A percentile compares a stretch with the other conserved stretches of the same genome.
Evolutionary conservation across 2,888 invertebrate genomes (phyloP).

Genomic region (Pterostichus madidus): DNA sequence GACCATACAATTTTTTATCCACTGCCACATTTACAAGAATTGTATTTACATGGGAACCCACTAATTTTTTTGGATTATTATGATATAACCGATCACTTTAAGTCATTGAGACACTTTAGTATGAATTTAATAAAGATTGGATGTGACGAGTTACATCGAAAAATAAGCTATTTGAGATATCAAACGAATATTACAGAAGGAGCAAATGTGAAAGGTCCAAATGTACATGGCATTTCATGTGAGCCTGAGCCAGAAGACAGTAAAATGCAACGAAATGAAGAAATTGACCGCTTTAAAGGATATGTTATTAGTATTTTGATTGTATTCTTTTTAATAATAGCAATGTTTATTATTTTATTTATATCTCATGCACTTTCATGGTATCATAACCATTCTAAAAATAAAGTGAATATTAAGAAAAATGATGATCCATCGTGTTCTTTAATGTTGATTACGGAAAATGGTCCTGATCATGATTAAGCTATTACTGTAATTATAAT

Average conservation of each 20-base stretch:
- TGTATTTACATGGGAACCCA: constrained; percentile 57
- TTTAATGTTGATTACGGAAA: background rate
- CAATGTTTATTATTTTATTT: constrained; percentile 22
- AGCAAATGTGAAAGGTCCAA: background rate
- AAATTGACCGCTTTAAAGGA: background rate
- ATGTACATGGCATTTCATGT: constrained; percentile 21
- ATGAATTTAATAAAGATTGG: background rate
- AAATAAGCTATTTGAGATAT: background rate
- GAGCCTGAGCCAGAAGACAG: background rate
- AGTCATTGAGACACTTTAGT: background rate
- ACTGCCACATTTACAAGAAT: constrained; percentile 46
- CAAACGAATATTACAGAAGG: background rate
- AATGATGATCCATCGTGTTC: background rate
- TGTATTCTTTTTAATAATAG: constrained; percentile 6
- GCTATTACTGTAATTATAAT: too few relatives aligned
- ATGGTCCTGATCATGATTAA: background rate
- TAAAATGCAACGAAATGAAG: background rate
- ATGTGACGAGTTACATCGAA: background rate
- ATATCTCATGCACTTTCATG: background rate
- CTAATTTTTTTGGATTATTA: background rate
- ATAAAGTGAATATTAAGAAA: background rate
- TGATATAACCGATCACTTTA: background rate
- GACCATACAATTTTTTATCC: constrained; percentile 33
- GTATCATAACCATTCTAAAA: background rate
- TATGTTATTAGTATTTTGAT: background rate